These are phyloP conservation scores for Leptarthrus brevirostris DNA, from an alignment of 2,888 invertebrate species.

Conservation along the genomic window DNA sequence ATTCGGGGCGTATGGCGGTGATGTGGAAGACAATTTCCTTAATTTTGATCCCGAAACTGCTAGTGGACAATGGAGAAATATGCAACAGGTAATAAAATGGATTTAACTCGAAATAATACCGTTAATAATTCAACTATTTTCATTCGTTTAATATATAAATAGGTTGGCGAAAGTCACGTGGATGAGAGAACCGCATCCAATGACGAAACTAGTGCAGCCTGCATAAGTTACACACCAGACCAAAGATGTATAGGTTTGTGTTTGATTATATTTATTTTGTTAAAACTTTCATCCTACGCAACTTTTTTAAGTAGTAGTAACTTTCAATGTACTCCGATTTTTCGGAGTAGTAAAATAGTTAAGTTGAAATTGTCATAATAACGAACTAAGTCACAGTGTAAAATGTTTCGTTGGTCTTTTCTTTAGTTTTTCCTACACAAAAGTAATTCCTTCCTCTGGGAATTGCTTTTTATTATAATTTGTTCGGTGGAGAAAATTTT, in stretches of 20 bases:
- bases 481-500: too few relatives aligned
- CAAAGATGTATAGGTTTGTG: conserved; percentile 68
- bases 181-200: conserved; percentile 60
- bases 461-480: too few relatives aligned
- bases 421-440: not conserved
- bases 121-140: too few relatives aligned
- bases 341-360: conserved; percentile 47
- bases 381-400: conserved; percentile 23
- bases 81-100: conserved; percentile 72
- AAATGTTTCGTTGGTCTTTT: conserved; percentile 1
- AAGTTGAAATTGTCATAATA: conserved; percentile 51
- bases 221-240: conserved; percentile 63
- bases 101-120: too few relatives aligned
- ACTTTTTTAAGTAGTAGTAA: conserved; percentile 40
- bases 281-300: conserved; percentile 44
- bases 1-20: conserved; percentile 66
- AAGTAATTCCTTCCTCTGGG: conserved; percentile 20
- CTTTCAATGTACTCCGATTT: not conserved
- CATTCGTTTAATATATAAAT: conserved; percentile 53
- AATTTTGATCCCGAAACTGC: conserved; percentile 70
- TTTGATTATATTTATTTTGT: conserved; percentile 56
- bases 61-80: conserved; percentile 73
- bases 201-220: conserved; percentile 64
- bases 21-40: conserved; percentile 72
- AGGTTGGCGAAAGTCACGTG: conserved; percentile 66